These are phyloP conservation scores for Agelastica alni DNA, from an alignment of 2,888 invertebrate species.

Conservation along the genomic window DNA sequence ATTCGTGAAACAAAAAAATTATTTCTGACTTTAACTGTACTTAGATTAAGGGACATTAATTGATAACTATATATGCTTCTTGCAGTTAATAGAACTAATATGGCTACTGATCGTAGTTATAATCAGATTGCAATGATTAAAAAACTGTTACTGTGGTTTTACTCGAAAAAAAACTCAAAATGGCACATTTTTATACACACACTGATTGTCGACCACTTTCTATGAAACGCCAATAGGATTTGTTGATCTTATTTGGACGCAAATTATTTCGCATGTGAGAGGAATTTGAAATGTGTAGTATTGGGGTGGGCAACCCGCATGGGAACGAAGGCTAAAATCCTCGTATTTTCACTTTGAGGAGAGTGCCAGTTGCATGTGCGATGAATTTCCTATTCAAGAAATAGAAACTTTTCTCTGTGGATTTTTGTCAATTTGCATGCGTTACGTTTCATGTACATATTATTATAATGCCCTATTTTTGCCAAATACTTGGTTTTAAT, in stretches of 20 bases:
- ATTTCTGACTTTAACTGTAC: too few species aligned
- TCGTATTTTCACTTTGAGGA: slow-evolving; percentile 3
- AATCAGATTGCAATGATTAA: too few species aligned
- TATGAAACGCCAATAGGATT: slow-evolving; percentile 42
- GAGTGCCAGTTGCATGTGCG: slow-evolving; percentile 9
- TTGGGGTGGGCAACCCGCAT: slow-evolving; percentile 4
- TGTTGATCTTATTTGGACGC: slow-evolving; percentile 34
- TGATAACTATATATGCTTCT: too few species aligned
- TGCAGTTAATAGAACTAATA: too few species aligned
- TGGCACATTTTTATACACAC: too few species aligned
- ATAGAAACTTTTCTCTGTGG: slow-evolving; percentile 11
- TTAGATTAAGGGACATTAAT: too few species aligned
- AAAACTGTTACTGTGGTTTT: too few species aligned
- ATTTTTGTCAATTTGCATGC: slow-evolving; percentile 30
- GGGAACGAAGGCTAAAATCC: slow-evolving; percentile 3
- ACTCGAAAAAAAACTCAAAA: too few species aligned
- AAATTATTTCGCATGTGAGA: slow-evolving; percentile 38
- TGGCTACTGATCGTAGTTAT: too few species aligned
- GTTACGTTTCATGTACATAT: slow-evolving; percentile 13
- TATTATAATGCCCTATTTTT: too few species aligned
- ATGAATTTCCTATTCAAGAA: slow-evolving; percentile 20
- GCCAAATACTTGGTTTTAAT: too few species aligned
- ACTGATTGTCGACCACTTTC: slow-evolving; percentile 38
- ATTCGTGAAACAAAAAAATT: too few species aligned
- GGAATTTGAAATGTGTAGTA: slow-evolving; percentile 33